These are phyloP conservation scores for Zhuqinia jingwanae DNA, from an alignment of 2,888 invertebrate genomes.

Conservation along the genomic window DNA sequence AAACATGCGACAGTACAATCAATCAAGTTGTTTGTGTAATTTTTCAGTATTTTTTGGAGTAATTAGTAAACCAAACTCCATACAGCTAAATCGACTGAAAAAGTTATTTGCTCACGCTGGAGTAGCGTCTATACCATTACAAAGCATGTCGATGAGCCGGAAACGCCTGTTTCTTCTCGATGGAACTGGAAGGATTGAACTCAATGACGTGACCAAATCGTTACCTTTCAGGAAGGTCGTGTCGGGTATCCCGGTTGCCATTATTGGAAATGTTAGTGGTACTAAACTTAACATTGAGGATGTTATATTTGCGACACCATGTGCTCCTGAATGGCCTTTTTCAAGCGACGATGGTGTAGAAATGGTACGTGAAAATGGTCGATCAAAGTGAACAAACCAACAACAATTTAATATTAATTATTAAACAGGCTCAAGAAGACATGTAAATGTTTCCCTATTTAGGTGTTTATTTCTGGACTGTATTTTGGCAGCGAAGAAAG, in stretches of 20 bases:
- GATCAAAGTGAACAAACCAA: too few relatives aligned
- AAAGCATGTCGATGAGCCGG: constrained; percentile 9
- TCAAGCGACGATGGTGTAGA: constrained; percentile 57
- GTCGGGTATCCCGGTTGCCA: constrained; percentile 59
- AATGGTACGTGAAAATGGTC: constrained; percentile 72
- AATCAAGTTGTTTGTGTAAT: not conserved
- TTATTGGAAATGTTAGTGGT: constrained; percentile 51
- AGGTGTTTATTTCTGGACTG: constrained; percentile 72
- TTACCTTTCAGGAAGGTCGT: constrained; percentile 38
- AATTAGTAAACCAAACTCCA: constrained; percentile 41
- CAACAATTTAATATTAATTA: not conserved
- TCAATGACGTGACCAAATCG: constrained; percentile 25
- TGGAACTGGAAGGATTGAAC: constrained; percentile 44
- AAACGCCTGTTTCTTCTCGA: constrained; percentile 51
- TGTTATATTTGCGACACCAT: constrained; percentile 63
- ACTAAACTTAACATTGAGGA: constrained; percentile 58
- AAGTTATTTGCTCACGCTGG: constrained; percentile 61
- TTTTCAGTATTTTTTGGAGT: constrained; percentile 63
- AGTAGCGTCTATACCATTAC: constrained; percentile 61
- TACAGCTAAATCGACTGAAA: constrained; percentile 2
- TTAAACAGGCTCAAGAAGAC: not conserved
- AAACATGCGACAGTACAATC: too few relatives aligned
- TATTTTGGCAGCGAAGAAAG: constrained; percentile 52
- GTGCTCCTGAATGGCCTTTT: constrained; percentile 53
- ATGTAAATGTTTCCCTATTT: not conserved